Conservation (phyloP, 2,888 invertebrate genomes). For the Anarsia innoxiella region DNA sequence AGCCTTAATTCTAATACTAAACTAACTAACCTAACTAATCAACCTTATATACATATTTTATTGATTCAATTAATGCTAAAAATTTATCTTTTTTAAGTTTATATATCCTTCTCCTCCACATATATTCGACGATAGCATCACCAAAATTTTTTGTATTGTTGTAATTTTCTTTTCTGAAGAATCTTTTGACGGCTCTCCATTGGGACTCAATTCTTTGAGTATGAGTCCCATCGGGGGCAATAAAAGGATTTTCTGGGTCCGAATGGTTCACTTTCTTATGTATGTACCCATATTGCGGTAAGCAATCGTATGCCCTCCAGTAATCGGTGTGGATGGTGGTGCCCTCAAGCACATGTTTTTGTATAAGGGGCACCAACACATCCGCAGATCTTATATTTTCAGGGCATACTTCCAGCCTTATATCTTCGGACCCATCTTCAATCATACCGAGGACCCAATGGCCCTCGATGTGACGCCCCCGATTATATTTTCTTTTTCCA, state of each 20-base stretch:
- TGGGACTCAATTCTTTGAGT: constrained; percentile 19
- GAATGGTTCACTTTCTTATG: constrained; percentile 20
- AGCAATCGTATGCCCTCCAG: constrained; percentile 18
- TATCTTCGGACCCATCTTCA: too few relatives aligned
- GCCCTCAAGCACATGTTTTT: constrained; percentile 21
- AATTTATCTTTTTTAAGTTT: neutral
- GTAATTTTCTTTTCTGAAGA: constrained; percentile 13
- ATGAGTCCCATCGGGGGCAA: constrained; percentile 21
- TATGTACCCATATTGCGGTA: constrained; percentile 16
- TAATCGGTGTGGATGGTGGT: constrained; percentile 20
- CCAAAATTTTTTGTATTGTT: constrained; percentile 9
- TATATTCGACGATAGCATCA: constrained; percentile 13
- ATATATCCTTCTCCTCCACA: constrained; percentile 11
- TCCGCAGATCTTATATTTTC: constrained; percentile 21
- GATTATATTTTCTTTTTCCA: too few relatives aligned
- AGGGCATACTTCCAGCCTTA: constrained; percentile 26
- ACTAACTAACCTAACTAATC: neutral
- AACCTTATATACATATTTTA: neutral
- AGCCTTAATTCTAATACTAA: too few relatives aligned
- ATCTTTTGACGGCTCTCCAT: constrained; percentile 16
- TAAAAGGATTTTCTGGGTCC: constrained; percentile 16
- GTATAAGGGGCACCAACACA: constrained; percentile 21
- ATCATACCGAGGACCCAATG: too few relatives aligned
- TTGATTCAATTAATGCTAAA: neutral
- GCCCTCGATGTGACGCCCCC: too few relatives aligned